These are phyloP conservation scores for Eurosta solidaginis DNA, from an alignment of 1,140 invertebrate genomes.

Conservation along the genomic window DNA sequence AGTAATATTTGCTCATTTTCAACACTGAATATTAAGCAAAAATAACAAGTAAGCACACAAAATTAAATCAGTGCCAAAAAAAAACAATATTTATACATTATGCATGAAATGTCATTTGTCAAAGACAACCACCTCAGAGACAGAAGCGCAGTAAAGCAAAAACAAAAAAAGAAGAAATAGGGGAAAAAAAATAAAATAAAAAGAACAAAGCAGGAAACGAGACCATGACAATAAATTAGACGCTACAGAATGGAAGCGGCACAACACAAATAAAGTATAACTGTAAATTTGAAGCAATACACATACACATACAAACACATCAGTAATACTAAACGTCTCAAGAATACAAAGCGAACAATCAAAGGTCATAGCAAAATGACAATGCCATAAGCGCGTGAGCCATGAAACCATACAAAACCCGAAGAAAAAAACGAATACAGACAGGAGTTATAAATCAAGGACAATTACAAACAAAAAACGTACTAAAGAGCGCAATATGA, in stretches of 20 bases:
- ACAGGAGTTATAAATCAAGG: background rate
- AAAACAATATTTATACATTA: slow-evolving; percentile 4
- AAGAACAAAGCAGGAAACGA: no score
- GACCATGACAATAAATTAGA: background rate
- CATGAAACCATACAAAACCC: background rate
- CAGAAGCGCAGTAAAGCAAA: background rate
- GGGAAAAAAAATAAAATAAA: background rate
- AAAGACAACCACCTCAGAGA: slow-evolving; percentile 9
- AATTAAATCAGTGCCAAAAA: slow-evolving; percentile 6
- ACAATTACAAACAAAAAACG: background rate
- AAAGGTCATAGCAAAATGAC: slow-evolving; percentile 6
- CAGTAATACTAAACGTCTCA: background rate
- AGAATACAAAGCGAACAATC: background rate
- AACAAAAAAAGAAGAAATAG: background rate
- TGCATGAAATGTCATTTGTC: slow-evolving; percentile 25
- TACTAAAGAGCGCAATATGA: background rate
- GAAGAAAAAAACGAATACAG: background rate
- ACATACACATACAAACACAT: background rate
- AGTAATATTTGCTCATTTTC: background rate
- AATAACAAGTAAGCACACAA: slow-evolving; percentile 1
- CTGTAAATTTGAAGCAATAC: background rate
- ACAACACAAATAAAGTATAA: background rate
- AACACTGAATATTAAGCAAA: background rate
- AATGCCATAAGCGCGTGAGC: slow-evolving; percentile 16
- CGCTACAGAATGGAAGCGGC: background rate